Percentiles rank a stretch among this genome's conserved stretches.
Evolutionary conservation across 2,797 vertebrate genomes (phyloP).

Genomic region (Spheniscus humboldti): DNA sequence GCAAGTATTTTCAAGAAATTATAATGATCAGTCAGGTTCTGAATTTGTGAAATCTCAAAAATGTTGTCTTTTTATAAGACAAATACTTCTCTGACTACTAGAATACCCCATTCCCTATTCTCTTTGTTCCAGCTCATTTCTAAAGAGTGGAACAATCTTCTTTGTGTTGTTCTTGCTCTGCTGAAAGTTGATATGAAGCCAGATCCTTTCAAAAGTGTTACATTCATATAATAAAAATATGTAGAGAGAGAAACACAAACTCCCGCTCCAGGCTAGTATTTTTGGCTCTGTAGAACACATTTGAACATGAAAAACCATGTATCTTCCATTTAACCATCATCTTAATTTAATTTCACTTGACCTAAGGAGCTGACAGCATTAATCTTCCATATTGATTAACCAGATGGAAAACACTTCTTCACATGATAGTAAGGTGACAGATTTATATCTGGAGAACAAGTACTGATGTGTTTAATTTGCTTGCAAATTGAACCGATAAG

Average conservation of each 20-base stretch:
- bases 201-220: not conserved
- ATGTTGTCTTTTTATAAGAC: not conserved
- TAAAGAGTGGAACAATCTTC: not conserved
- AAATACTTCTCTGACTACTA: not conserved
- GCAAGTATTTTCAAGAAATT: not conserved
- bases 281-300: not conserved
- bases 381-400: not conserved
- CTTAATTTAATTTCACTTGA: not conserved
- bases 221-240: not conserved
- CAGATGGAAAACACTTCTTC: not conserved
- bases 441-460: not conserved
- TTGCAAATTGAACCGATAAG: slow-evolving; percentile 15
- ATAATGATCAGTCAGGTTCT: not conserved
- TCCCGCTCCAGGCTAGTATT: not conserved
- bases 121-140: not conserved
- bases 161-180: not conserved
- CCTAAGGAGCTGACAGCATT: not conserved
- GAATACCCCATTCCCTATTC: not conserved
- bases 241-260: not conserved
- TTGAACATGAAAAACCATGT: not conserved
- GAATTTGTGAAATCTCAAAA: not conserved
- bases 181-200: not conserved
- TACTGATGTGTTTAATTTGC: slow-evolving; percentile 14
- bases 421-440: not conserved
- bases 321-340: not conserved